These are phyloP conservation scores for Danaus melanippus DNA, from an alignment of 1,140 invertebrate species.

Conservation along the genomic window DNA sequence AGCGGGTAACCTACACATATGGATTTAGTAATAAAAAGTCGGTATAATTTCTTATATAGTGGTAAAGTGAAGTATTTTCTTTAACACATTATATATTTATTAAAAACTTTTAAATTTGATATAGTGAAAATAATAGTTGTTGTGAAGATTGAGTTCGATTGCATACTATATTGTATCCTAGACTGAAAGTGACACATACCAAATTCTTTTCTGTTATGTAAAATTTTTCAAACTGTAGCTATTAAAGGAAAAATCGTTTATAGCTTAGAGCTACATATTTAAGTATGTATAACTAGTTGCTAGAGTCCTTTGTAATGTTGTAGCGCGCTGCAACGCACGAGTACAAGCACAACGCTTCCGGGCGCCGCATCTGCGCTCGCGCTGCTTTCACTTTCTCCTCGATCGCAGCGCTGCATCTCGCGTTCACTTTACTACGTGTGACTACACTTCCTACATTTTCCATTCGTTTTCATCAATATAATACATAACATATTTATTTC, in stretches of 20 bases:
- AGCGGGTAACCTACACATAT: constrained; percentile 59
- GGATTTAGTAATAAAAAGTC: constrained; percentile 69
- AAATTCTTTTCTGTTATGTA: too few species aligned
- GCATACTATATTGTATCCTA: too few species aligned
- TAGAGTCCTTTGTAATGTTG: constrained; percentile 46
- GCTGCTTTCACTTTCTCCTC: constrained; percentile 68
- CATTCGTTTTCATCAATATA: constrained; percentile 23
- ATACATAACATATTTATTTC: too few species aligned
- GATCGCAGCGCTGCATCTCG: constrained; percentile 52
- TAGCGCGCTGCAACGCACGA: constrained; percentile 14
- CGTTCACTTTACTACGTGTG: constrained; percentile 38
- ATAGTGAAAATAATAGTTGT: too few species aligned
- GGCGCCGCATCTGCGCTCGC: constrained; percentile 59
- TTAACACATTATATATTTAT: too few species aligned
- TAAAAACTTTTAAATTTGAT: too few species aligned
- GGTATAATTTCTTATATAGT: constrained; percentile 54
- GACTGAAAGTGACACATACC: too few species aligned
- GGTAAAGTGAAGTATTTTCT: constrained; percentile 10
- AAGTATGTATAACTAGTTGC: constrained; percentile 20
- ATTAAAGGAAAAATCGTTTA: too few species aligned
- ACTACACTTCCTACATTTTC: constrained; percentile 52
- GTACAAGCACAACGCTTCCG: constrained; percentile 58
- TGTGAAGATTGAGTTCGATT: too few species aligned
- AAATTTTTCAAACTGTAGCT: too few species aligned
- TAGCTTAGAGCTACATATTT: too few species aligned